These are phyloP conservation scores for Trissoscelio sp. DNA, from an alignment of 2,888 invertebrate genomes.

Conservation along the genomic window DNA sequence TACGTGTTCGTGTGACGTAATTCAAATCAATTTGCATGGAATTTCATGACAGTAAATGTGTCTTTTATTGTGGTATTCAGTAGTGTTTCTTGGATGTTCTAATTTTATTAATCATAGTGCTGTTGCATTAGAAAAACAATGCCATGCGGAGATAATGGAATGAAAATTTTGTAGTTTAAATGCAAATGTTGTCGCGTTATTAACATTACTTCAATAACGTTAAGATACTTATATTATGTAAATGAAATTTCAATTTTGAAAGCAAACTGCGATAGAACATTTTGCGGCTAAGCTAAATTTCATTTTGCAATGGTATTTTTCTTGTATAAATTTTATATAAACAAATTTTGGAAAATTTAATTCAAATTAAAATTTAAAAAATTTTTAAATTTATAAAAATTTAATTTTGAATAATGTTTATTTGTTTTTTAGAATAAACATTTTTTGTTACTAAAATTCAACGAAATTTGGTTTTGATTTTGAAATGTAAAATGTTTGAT, in stretches of 20 bases:
- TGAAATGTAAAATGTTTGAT: too few species aligned
- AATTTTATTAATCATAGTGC: neutral
- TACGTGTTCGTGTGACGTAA: too few species aligned
- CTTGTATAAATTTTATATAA: too few species aligned
- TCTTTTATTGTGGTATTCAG: conserved; percentile 10
- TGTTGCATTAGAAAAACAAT: conserved; percentile 9
- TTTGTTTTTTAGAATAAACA: too few species aligned
- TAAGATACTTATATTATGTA: conserved; percentile 26
- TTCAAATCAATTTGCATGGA: neutral
- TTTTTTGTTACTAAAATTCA: too few species aligned
- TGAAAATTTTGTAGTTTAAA: conserved; percentile 34
- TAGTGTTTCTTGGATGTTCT: neutral
- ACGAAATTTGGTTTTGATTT: too few species aligned
- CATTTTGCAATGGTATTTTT: too few species aligned
- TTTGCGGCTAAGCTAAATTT: neutral
- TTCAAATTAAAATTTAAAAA: too few species aligned
- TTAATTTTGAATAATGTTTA: neutral
- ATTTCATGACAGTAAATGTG: neutral
- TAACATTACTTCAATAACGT: conserved; percentile 30
- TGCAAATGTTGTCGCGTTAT: conserved; percentile 29
- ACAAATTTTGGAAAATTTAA: too few species aligned
- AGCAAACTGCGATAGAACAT: neutral
- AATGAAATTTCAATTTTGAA: conserved; percentile 16
- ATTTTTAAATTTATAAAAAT: neutral
- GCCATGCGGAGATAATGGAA: conserved; percentile 21